phyloP scores from a whole-genome alignment of 30 jellyfish, hydroid and myxozoan species.

The Mastigias papua region DNA sequence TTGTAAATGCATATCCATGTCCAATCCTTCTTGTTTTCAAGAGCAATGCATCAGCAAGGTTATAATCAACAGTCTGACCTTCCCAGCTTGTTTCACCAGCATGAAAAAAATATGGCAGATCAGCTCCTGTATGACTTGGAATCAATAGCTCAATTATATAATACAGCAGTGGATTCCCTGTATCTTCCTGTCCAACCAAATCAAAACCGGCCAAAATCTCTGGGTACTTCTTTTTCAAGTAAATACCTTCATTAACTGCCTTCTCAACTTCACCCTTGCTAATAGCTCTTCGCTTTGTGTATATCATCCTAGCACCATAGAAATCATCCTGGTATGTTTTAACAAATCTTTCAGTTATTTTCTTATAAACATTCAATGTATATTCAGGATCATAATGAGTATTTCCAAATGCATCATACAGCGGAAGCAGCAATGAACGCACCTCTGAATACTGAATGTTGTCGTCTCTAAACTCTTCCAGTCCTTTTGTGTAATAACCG shows the following conservation, averaged over 20 bases:
- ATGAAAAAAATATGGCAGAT: slow-evolving; percentile 83
- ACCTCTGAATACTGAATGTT: slow-evolving; percentile 83
- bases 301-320: slow-evolving; percentile 64
- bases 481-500: slow-evolving; percentile 59
- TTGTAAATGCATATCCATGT: slow-evolving; percentile 87
- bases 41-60: slow-evolving; percentile 80
- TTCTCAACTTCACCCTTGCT: neutral
- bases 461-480: slow-evolving; percentile 74
- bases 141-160: slow-evolving; percentile 66
- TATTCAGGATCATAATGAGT: slow-evolving; percentile 50
- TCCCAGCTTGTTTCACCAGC: slow-evolving; percentile 97
- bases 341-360: slow-evolving; percentile 50
- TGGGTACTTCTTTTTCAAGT: slow-evolving; percentile 61
- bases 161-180: slow-evolving; percentile 77
- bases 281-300: slow-evolving; percentile 26
- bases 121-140: slow-evolving; percentile 64
- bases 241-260: slow-evolving; percentile 49
- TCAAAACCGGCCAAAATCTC: slow-evolving; percentile 79
- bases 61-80: slow-evolving; percentile 78
- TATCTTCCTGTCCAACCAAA: slow-evolving; percentile 93
- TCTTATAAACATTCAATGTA: slow-evolving; percentile 49
- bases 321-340: slow-evolving; percentile 43
- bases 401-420: slow-evolving; percentile 63
- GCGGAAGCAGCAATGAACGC: slow-evolving; percentile 77
- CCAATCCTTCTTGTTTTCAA: slow-evolving; percentile 83